Percentiles rank a stretch among this genome's conserved stretches.
These are phyloP conservation scores for Etheostoma perlongum DNA, from an alignment of 2,797 vertebrate genomes.

Conservation along the genomic window DNA sequence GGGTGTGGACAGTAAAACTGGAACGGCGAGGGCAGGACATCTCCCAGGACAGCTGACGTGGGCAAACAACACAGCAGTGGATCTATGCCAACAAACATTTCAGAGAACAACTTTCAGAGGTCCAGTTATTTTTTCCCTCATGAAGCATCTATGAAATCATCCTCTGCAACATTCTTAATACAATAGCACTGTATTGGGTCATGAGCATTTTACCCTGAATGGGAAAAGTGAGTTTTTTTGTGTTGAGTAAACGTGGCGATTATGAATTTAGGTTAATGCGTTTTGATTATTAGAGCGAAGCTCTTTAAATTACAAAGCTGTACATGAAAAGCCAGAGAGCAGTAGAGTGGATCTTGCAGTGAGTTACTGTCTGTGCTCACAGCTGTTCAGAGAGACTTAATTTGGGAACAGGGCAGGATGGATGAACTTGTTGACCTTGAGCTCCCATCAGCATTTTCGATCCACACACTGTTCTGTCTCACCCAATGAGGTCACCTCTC, in stretches of 20 bases:
- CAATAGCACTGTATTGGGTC: constrained; percentile 18
- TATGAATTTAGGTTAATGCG: constrained; percentile 62
- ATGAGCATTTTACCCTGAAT: constrained; percentile 30
- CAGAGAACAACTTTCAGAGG: constrained; percentile 54
- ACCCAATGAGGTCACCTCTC: constrained; percentile 73
- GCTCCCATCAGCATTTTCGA: constrained; percentile 75
- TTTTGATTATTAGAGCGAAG: constrained; percentile 58
- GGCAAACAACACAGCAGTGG: constrained; percentile 68
- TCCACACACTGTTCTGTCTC: constrained; percentile 48
- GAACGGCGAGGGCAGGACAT: constrained; percentile 65
- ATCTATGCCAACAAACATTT: constrained; percentile 66
- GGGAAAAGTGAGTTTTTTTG: not conserved
- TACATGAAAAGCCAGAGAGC: constrained; percentile 39
- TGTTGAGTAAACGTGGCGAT: constrained; percentile 30
- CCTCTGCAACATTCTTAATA: constrained; percentile 33
- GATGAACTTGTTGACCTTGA: constrained; percentile 76
- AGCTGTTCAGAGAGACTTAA: constrained; percentile 71
- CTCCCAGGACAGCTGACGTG: constrained; percentile 76
- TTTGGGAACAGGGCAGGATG: constrained; percentile 59
- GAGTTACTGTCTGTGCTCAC: constrained; percentile 71
- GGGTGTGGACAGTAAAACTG: constrained; percentile 44
- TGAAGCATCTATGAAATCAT: constrained; percentile 31
- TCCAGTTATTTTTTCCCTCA: constrained; percentile 24
- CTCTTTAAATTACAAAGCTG: constrained; percentile 53
- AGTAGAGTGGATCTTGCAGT: constrained; percentile 28